Base-by-base conservation (phyloP, 2,888 invertebrate species). In the Aporophyla lueneburgensis region DNA sequence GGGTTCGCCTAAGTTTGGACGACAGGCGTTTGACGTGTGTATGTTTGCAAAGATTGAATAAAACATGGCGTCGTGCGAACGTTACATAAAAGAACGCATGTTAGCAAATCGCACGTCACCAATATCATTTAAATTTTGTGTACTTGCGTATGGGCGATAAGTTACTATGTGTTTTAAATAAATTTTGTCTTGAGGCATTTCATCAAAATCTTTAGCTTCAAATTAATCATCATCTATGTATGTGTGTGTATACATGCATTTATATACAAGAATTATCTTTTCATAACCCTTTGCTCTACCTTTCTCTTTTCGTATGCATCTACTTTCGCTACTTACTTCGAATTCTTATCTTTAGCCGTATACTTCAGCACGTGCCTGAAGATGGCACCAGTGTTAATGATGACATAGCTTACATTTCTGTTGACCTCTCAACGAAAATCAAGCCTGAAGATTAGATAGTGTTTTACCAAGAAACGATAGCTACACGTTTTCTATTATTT, bases 61-160 rank as follows among this genome's bases (percentile, higher is more conserved):
- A 83, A 66, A 82, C 83, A 83, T 85, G 40, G 49, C 40, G 46
- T 24, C 51, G 58, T 72, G 70, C 54, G 24, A 84, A 59, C 49
- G 63, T 84, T 71, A 76, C 69, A 77, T 85, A 85, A 82, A 85
- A 78, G 24, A 74, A 78, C 77, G 59, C 24, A 59, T 54, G 53
- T 58, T 85, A 40, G 67, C 33, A 54, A 71, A 74, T 78, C 83
- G 27, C 43, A 74, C 86, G 86, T 83, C 86, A 83, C 21, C 21
- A 7, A 51, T 51, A 67, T 71, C 24, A 81, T 85, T 83, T 85
- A 53, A 77, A 73, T 83, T 73, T 81, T 9, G 63, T 70, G 49
- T 66, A 76, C n/a, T 62, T 61, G 40, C 33, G 49, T 69, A 24
- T 56, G 16, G n/a, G 33, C 14, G 33, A 46, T 61, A 54, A 2